Evolutionary conservation across 2,113 vertebrate genomes (phyloP).

Genomic region (Gorsachius goisagi): DNA sequence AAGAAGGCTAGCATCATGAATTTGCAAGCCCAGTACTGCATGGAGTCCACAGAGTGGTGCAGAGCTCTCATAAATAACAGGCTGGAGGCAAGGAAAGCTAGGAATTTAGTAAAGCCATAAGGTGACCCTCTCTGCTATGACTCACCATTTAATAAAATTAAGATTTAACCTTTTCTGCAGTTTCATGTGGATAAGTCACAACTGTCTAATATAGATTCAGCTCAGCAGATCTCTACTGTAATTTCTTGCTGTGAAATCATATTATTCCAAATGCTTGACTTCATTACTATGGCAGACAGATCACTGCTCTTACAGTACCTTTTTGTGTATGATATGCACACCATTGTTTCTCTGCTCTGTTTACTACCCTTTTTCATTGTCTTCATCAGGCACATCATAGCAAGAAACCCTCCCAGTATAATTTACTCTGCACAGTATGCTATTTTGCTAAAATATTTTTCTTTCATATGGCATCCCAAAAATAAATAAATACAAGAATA

Average conservation of each 20-base stretch:
- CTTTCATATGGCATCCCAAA: background rate
- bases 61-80: background rate
- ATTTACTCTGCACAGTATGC: background rate
- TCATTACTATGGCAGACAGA: slow-evolving; percentile 25
- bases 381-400: background rate
- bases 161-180: slow-evolving; percentile 36
- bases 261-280: slow-evolving; percentile 19
- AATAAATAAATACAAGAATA: slow-evolving; percentile 1
- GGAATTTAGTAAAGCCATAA: background rate
- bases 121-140: background rate
- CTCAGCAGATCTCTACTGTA: background rate
- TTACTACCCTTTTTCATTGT: background rate
- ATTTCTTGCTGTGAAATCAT: slow-evolving; percentile 10
- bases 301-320: background rate
- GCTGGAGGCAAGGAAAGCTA: background rate
- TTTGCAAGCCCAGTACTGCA: background rate
- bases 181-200: slow-evolving; percentile 18
- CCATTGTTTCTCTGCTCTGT: background rate
- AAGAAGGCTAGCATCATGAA: background rate
- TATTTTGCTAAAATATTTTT: slow-evolving; percentile 11
- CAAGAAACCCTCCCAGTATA: background rate
- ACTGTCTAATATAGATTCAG: slow-evolving; percentile 12
- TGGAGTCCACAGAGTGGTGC: background rate
- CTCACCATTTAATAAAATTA: slow-evolving; percentile 42
- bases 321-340: background rate